A percentile compares a stretch with the other conserved stretches of the same genome.
Evolutionary conservation across 2,888 invertebrate species (phyloP).

Genomic region (Drosophila cognata): DNA sequence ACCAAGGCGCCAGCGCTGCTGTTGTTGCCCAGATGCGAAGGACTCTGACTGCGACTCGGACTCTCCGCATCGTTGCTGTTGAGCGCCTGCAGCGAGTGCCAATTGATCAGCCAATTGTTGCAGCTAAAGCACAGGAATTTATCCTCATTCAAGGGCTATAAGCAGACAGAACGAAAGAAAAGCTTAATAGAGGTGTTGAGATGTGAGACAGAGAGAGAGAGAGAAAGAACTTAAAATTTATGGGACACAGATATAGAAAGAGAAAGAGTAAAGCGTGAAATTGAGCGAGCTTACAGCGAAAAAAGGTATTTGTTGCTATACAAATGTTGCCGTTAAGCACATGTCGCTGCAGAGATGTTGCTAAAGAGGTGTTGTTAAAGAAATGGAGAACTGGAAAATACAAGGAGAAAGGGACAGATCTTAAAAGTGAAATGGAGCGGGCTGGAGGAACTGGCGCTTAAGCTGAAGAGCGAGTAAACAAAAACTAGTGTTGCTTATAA

Average conservation of each 20-base stretch:
- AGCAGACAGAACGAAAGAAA: constrained; percentile 10
- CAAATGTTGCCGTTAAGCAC: neutral
- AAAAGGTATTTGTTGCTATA: neutral
- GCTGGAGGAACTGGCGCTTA: too few species aligned
- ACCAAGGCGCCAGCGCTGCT: constrained; percentile 60
- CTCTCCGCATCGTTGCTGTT: constrained; percentile 84
- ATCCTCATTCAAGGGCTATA: constrained; percentile 84
- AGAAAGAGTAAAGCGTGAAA: neutral
- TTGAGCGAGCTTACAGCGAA: neutral
- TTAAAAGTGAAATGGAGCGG: too few species aligned
- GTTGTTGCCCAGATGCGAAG: constrained; percentile 81
- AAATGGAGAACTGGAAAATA: neutral
- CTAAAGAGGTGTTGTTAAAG: neutral
- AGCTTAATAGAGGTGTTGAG: neutral
- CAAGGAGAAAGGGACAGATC: too few species aligned
- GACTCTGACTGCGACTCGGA: constrained; percentile 75
- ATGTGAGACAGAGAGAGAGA: neutral
- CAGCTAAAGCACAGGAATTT: constrained; percentile 85
- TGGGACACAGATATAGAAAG: neutral
- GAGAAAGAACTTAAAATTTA: neutral
- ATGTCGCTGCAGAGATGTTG: neutral
- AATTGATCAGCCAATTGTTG: constrained; percentile 85
- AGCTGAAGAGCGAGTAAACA: too few species aligned
- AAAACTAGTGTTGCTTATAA: neutral
- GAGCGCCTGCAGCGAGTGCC: constrained; percentile 84